phyloP scores from a whole-genome alignment of 1,140 invertebrate genomes.

The Pseudomyrmex pallidus region DNA sequence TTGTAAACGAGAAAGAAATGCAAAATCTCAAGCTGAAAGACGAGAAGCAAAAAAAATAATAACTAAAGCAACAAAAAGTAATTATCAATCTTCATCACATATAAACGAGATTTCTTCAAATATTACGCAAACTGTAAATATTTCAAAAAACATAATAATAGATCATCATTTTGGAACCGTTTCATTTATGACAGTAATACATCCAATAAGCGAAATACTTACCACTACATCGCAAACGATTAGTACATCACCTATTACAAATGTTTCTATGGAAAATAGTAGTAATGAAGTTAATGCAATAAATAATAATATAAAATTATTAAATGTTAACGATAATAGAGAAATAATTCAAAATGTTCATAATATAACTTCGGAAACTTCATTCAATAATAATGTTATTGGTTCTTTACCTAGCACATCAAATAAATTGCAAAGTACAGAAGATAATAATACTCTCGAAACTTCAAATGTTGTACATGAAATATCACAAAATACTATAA shows the following conservation, averaged over 20 bases:
- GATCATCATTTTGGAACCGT: neutral
- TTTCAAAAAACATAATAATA: neutral
- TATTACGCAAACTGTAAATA: neutral
- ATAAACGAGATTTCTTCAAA: too few species aligned
- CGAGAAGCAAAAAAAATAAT: too few species aligned
- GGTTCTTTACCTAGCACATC: neutral
- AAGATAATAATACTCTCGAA: neutral
- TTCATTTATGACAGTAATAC: neutral
- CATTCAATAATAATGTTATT: neutral
- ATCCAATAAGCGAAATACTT: neutral
- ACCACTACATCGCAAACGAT: neutral
- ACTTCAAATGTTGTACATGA: neutral
- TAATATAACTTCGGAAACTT: neutral
- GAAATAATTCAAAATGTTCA: neutral
- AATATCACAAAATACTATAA: neutral
- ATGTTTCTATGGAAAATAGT: neutral
- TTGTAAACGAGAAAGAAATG: too few species aligned
- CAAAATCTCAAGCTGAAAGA: too few species aligned
- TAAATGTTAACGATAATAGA: neutral
- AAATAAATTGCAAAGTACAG: neutral
- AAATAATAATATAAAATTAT: neutral
- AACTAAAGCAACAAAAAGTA: too few species aligned
- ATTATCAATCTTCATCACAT: too few species aligned
- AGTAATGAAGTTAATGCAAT: neutral
- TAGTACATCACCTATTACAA: neutral